phyloP scores from a whole-genome alignment of 2,113 vertebrate species.

The Circaetus gallicus region DNA sequence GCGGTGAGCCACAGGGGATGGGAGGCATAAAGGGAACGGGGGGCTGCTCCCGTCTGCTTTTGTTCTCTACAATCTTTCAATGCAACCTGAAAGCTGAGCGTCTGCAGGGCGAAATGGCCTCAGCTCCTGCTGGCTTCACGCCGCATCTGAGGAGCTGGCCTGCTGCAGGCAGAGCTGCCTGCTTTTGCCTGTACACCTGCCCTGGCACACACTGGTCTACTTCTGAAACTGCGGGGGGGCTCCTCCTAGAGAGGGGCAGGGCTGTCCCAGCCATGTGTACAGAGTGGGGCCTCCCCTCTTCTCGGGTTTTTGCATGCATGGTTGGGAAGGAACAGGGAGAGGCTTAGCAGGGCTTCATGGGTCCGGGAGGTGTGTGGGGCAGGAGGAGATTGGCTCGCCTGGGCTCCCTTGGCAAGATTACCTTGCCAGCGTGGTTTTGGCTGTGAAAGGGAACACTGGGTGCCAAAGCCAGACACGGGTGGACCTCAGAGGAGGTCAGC shows the following conservation, averaged over 20 bases:
- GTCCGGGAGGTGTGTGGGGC: neutral
- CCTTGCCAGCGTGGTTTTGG: neutral
- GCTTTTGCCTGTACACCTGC: neutral
- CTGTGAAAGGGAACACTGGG: neutral
- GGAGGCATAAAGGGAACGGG: neutral
- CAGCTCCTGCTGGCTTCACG: neutral
- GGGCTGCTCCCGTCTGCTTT: neutral
- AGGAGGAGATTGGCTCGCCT: neutral
- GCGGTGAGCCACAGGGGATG: neutral
- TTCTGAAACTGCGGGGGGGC: neutral
- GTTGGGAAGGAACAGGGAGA: neutral
- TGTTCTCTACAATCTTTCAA: neutral
- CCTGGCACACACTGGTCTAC: neutral
- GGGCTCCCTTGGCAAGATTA: neutral
- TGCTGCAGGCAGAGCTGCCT: neutral
- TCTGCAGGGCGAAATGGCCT: neutral
- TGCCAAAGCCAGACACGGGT: neutral
- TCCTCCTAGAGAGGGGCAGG: neutral
- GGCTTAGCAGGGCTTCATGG: neutral
- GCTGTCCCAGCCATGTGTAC: neutral
- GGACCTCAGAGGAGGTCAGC: neutral
- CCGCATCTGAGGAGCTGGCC: neutral
- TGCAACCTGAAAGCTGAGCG: neutral
- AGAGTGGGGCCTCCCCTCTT: neutral
- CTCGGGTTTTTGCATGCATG: neutral